A percentile compares a stretch with the other conserved stretches of the same genome.
Conservation (phyloP, 1,140 invertebrate genomes). For the Pseudachorutes palmiensis region DNA sequence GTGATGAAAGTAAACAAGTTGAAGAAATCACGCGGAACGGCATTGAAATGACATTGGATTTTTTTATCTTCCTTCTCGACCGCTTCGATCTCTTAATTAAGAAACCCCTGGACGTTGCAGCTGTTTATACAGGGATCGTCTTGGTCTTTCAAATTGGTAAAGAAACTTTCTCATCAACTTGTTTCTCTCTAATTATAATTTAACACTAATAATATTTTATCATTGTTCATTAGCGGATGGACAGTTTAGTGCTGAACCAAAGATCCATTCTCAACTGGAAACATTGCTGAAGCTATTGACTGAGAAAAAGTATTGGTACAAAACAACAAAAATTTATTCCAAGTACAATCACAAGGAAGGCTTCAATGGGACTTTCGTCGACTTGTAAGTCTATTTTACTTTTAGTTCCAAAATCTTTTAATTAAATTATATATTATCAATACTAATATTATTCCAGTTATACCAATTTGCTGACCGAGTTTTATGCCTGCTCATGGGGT, state of each 20-base stretch:
- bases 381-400: neutral
- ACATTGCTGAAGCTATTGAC: neutral
- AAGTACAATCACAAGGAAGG: neutral
- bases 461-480: neutral
- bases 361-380: neutral
- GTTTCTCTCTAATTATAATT: too few relatives aligned
- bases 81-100: neutral
- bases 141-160: neutral
- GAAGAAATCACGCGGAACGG: neutral
- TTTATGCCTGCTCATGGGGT: neutral
- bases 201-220: too few relatives aligned
- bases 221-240: too few relatives aligned
- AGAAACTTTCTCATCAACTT: too few relatives aligned
- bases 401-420: too few relatives aligned
- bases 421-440: too few relatives aligned
- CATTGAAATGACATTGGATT: neutral
- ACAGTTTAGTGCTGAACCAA: too few relatives aligned
- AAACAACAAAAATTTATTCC: neutral
- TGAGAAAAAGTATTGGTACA: neutral
- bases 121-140: neutral
- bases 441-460: constrained; percentile 1
- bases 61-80: neutral
- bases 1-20: neutral
- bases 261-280: neutral
- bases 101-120: neutral